Percentiles rank a stretch among this genome's conserved stretches.
Conservation (phyloP, 1,140 invertebrate species). For the Lasioglossum albipes region DNA sequence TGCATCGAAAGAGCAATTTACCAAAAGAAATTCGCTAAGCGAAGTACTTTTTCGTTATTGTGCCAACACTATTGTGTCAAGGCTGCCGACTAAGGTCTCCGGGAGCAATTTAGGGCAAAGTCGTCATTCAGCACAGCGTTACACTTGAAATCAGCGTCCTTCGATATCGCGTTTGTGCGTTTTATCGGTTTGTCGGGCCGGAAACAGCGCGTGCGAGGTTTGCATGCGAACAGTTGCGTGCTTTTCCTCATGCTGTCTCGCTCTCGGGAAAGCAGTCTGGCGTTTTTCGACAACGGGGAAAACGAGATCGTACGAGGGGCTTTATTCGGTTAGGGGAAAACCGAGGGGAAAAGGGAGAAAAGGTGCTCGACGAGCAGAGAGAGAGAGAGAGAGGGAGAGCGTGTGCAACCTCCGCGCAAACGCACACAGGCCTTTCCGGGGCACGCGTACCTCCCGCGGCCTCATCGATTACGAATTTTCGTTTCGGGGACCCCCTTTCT, state of each 20-base stretch:
- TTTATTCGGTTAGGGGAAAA: conserved; percentile 1
- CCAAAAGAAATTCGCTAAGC: too few species aligned
- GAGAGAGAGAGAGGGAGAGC: too few species aligned
- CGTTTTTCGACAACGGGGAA: background rate
- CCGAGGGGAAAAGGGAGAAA: background rate
- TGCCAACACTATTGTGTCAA: too few species aligned
- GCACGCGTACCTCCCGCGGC: background rate
- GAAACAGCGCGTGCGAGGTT: background rate
- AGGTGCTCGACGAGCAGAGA: background rate
- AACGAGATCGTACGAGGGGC: too few species aligned
- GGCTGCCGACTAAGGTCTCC: too few species aligned
- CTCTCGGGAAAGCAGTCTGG: background rate
- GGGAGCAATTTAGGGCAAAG: background rate
- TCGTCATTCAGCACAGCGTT: background rate
- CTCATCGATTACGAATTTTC: conserved; percentile 29
- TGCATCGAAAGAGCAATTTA: too few species aligned
- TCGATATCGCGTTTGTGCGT: background rate
- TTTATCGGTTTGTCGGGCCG: conserved; percentile 14
- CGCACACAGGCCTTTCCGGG: background rate
- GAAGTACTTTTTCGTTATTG: too few species aligned
- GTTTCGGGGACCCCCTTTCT: background rate
- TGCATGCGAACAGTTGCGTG: background rate
- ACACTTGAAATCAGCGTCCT: background rate
- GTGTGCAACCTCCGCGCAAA: conserved; percentile 4
- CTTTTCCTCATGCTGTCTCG: background rate